A percentile compares a stretch with the other conserved stretches of the same genome.
These are phyloP conservation scores for Caloenas nicobarica DNA, from an alignment of 2,113 vertebrate species.

Conservation along the genomic window DNA sequence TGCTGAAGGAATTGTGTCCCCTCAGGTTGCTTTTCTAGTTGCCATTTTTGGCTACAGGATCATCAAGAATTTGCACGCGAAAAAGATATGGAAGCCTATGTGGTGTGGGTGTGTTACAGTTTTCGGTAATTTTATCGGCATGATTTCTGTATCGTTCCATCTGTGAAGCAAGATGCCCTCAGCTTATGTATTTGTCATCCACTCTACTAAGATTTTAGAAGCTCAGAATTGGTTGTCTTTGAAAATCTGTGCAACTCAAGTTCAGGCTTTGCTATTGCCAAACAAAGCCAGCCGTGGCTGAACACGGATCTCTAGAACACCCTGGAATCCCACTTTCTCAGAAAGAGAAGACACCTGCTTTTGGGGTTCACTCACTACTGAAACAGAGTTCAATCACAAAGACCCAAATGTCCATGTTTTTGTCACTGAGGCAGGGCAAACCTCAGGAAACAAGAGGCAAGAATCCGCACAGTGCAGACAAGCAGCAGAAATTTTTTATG, in stretches of 20 bases:
- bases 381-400: not conserved
- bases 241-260: accelerated
- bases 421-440: too few relatives aligned
- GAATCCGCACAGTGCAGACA: accelerated
- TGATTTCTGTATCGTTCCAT: not conserved
- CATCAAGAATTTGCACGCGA: not conserved
- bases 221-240: not conserved
- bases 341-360: too few relatives aligned
- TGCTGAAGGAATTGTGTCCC: not conserved
- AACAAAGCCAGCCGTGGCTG: not conserved
- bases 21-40: not conserved
- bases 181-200: not conserved
- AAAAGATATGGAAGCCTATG: not conserved
- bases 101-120: not conserved
- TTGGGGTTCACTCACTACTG: not conserved
- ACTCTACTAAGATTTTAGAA: not conserved
- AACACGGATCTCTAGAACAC: not conserved
- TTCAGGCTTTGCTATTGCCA: not conserved
- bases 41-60: not conserved
- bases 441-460: not conserved
- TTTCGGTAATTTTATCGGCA: not conserved
- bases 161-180: not conserved
- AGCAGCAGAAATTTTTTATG: not conserved
- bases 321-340: not conserved
- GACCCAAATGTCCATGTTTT: accelerated